These are phyloP conservation scores for Lutraria rhynchaena DNA, from an alignment of 1,140 invertebrate species.

Conservation along the genomic window DNA sequence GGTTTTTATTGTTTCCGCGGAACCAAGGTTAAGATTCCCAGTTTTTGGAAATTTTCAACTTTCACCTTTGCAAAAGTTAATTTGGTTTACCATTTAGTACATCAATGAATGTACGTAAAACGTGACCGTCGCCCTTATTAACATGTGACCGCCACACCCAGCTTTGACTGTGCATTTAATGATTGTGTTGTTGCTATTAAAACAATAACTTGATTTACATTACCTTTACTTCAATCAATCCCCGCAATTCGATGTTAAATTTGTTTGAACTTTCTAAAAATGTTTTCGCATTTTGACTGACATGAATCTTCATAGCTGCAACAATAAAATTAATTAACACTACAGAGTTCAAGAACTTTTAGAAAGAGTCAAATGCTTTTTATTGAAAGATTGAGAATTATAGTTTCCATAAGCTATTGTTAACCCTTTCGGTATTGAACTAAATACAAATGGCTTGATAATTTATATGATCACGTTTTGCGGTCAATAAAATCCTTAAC, in stretches of 20 bases:
- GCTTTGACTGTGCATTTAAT: not conserved
- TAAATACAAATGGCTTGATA: not conserved
- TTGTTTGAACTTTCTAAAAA: not conserved
- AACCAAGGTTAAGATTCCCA: too few relatives aligned
- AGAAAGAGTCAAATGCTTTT: not conserved
- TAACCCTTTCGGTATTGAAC: not conserved
- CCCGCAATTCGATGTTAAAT: not conserved
- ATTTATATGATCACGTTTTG: not conserved
- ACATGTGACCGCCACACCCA: too few relatives aligned
- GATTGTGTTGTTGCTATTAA: not conserved
- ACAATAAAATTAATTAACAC: not conserved
- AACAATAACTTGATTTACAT: not conserved
- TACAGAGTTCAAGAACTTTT: not conserved
- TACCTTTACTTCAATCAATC: conserved; percentile 12
- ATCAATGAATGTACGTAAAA: not conserved
- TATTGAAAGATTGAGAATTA: not conserved
- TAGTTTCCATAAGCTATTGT: not conserved
- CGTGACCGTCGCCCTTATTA: too few relatives aligned
- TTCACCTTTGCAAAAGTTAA: not conserved
- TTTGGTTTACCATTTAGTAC: not conserved
- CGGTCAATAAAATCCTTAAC: not conserved
- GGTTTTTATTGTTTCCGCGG: too few relatives aligned
- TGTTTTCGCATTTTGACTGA: conserved; percentile 12
- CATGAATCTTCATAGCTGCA: conserved; percentile 28
- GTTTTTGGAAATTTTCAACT: too few relatives aligned